Evolutionary conservation across 2,797 vertebrate species (phyloP).

Genomic region (Danio tinwini): DNA sequence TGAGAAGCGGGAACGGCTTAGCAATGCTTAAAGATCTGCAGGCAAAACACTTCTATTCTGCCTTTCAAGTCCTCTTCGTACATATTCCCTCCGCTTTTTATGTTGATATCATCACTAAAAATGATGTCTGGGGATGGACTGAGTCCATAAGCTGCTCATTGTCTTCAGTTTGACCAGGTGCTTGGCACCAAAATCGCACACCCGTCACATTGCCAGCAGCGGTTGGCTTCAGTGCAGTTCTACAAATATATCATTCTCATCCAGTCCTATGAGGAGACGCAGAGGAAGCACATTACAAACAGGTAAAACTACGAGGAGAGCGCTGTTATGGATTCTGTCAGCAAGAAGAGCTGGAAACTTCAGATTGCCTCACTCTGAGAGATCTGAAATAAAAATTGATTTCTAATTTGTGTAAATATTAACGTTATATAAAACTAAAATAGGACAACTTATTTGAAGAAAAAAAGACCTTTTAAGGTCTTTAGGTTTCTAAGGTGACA

Average conservation of each 20-base stretch:
- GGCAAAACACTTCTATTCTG: conserved; percentile 65
- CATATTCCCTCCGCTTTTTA: conserved; percentile 69
- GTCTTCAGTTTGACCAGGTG: conserved; percentile 84
- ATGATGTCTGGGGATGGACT: conserved; percentile 73
- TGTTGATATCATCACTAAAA: conserved; percentile 72
- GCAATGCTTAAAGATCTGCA: conserved; percentile 51
- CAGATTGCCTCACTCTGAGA: conserved; percentile 46
- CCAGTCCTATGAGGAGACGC: conserved; percentile 59
- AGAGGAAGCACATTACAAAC: conserved; percentile 49
- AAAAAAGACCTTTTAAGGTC: neutral
- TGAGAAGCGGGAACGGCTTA: conserved; percentile 50
- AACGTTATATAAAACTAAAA: neutral
- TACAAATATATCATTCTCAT: conserved; percentile 74
- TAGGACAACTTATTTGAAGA: neutral
- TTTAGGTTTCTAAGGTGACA: neutral
- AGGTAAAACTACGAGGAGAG: conserved; percentile 43
- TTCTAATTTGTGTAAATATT: neutral
- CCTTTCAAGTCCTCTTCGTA: conserved; percentile 72
- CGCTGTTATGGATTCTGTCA: conserved; percentile 51
- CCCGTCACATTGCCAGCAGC: conserved; percentile 74
- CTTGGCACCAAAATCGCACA: conserved; percentile 74
- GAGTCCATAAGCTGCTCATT: conserved; percentile 80
- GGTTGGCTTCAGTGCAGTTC: conserved; percentile 73
- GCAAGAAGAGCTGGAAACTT: conserved; percentile 31
- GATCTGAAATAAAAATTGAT: conserved; percentile 13